These are phyloP conservation scores for Lordiphosa stackelbergi DNA, from an alignment of 1,140 invertebrate species.

Conservation along the genomic window DNA sequence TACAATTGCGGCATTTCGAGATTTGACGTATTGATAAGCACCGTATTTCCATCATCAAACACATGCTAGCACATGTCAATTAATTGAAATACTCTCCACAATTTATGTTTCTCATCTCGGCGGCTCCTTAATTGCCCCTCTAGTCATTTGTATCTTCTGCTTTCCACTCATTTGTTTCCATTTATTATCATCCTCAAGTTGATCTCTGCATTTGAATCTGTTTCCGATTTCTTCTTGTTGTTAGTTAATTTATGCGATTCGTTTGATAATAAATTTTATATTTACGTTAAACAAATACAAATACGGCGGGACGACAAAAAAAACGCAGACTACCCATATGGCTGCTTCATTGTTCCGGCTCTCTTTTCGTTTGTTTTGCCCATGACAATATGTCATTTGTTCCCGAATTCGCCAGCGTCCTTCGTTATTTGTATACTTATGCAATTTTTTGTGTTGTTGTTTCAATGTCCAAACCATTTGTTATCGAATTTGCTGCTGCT, in stretches of 20 bases:
- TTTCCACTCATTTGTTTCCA: slow-evolving; percentile 53
- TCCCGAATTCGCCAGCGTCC: slow-evolving; percentile 53
- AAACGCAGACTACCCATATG: not conserved
- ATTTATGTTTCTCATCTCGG: not conserved
- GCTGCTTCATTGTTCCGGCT: not conserved
- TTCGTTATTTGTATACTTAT: slow-evolving; percentile 17
- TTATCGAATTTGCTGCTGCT: slow-evolving; percentile 71
- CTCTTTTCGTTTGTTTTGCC: slow-evolving; percentile 24
- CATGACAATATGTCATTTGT: slow-evolving; percentile 73
- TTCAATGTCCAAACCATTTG: slow-evolving; percentile 69
- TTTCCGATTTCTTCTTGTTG: slow-evolving; percentile 47
- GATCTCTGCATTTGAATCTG: slow-evolving; percentile 38
- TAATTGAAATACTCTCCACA: not conserved
- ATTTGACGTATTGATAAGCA: not conserved
- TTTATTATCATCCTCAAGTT: slow-evolving; percentile 61
- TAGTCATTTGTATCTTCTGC: slow-evolving; percentile 23
- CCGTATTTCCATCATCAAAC: no score
- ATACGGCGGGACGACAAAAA: slow-evolving; percentile 7
- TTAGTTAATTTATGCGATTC: slow-evolving; percentile 64
- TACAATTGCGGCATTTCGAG: no score
- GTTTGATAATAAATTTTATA: slow-evolving; percentile 73
- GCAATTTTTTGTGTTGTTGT: slow-evolving; percentile 45
- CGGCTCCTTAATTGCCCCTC: no score
- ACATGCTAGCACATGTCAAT: not conserved
- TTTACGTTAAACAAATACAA: slow-evolving; percentile 66